phyloP scores from a whole-genome alignment of 2,888 invertebrate genomes.

The Glaucopsyche alexis region DNA sequence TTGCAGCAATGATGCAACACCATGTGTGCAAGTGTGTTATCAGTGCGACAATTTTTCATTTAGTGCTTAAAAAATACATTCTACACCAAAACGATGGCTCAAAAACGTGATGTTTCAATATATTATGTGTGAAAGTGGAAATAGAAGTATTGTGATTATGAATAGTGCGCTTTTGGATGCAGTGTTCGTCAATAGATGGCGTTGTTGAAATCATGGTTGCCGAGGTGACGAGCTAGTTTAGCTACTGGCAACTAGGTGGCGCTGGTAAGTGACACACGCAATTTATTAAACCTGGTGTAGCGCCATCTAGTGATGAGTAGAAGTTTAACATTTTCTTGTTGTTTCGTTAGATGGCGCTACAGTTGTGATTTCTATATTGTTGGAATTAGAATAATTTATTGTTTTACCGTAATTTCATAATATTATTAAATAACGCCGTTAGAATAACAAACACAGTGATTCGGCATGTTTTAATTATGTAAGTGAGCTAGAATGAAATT shows the following conservation, averaged over 20 bases:
- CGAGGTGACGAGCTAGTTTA: slow-evolving; percentile 53
- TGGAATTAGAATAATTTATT: background rate
- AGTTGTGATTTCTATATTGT: slow-evolving; percentile 29
- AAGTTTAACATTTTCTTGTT: background rate
- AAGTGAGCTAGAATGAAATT: background rate
- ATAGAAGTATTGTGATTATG: slow-evolving; percentile 46
- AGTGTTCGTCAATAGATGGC: slow-evolving; percentile 71
- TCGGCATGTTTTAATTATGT: background rate
- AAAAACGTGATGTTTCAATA: slow-evolving; percentile 50
- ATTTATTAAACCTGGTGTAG: slow-evolving; percentile 3
- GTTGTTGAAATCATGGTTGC: slow-evolving; percentile 59
- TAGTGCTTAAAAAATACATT: slow-evolving; percentile 53
- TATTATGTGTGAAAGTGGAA: slow-evolving; percentile 36
- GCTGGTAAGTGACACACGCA: slow-evolving; percentile 55
- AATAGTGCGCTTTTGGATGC: slow-evolving; percentile 71
- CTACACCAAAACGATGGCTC: slow-evolving; percentile 45
- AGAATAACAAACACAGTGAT: background rate
- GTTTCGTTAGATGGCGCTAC: slow-evolving; percentile 52
- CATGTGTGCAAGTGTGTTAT: slow-evolving; percentile 63
- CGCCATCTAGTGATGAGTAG: slow-evolving; percentile 57
- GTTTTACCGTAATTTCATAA: slow-evolving; percentile 31
- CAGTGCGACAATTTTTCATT: slow-evolving; percentile 52
- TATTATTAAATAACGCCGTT: background rate
- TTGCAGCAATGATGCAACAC: slow-evolving; percentile 58
- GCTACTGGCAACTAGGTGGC: slow-evolving; percentile 62